Evolutionary conservation across 1,140 invertebrate species (phyloP).

Genomic region (Heliconius nattereri): DNA sequence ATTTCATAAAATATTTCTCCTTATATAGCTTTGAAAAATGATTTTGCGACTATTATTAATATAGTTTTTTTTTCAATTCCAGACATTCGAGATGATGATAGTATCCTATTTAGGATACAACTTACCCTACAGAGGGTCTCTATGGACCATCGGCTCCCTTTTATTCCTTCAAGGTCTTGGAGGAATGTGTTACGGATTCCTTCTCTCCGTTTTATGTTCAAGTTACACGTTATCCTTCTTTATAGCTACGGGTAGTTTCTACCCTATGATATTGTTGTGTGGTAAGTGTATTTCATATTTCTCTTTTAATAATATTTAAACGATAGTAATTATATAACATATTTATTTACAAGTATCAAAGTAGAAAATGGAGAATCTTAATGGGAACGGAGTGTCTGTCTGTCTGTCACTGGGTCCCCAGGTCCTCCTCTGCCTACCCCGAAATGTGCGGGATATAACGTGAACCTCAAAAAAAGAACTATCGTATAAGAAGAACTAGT

Average conservation of each 20-base stretch:
- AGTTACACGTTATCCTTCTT: constrained; percentile 92
- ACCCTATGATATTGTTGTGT: constrained; percentile 91
- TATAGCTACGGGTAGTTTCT: constrained; percentile 91
- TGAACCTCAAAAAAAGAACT: too few relatives aligned
- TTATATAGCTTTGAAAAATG: too few relatives aligned
- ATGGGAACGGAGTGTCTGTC: too few relatives aligned
- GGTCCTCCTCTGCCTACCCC: too few relatives aligned
- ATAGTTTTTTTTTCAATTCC: constrained; percentile 11
- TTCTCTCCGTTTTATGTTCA: constrained; percentile 89
- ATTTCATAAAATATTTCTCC: too few relatives aligned
- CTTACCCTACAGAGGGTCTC: constrained; percentile 70
- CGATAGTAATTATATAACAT: too few relatives aligned
- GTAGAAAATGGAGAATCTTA: too few relatives aligned
- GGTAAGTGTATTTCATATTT: constrained; percentile 82
- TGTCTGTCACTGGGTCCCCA: too few relatives aligned
- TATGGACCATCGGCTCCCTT: constrained; percentile 60
- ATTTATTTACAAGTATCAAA: too few relatives aligned
- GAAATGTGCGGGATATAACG: too few relatives aligned
- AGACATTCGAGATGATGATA: constrained; percentile 75
- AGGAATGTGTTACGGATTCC: constrained; percentile 85
- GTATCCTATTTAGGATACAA: constrained; percentile 71
- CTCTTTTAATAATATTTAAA: neutral
- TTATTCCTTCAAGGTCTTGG: constrained; percentile 78
- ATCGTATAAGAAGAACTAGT: too few relatives aligned
- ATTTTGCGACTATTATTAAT: neutral